Conservation (phyloP, 2,113 vertebrate species). For the Nansenia antarctica region DNA sequence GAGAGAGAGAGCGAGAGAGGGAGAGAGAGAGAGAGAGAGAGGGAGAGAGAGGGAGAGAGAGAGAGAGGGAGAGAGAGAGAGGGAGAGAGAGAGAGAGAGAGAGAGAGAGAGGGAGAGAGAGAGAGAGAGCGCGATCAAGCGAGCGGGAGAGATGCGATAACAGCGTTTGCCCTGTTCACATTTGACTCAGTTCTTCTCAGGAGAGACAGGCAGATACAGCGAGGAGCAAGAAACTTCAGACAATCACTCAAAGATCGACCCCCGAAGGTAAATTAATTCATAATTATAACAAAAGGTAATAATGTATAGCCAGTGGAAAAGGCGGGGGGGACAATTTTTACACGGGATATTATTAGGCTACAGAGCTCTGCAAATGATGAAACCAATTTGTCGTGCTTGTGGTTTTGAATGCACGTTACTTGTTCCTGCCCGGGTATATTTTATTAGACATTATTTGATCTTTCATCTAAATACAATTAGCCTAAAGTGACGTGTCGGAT, state of each 20-base stretch:
- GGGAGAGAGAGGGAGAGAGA: conserved; percentile 17
- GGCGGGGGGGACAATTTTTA: not conserved
- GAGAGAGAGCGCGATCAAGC: conserved; percentile 5
- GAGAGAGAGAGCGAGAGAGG: too few relatives aligned
- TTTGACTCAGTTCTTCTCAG: conserved; percentile 60
- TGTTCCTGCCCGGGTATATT: not conserved
- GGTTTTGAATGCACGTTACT: not conserved
- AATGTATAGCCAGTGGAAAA: not conserved
- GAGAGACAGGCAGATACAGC: conserved; percentile 43
- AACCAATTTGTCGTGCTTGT: not conserved
- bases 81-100: conserved; percentile 1
- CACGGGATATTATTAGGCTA: not conserved
- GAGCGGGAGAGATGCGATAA: conserved; percentile 39
- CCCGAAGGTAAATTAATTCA: conserved; percentile 56
- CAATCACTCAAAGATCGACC: conserved; percentile 37
- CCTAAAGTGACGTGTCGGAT: not conserved
- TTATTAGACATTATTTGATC: not conserved
- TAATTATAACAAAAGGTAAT: not conserved
- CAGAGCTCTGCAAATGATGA: not conserved
- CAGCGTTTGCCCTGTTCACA: conserved; percentile 60
- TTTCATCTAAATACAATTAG: not conserved
- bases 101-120: conserved; percentile 2
- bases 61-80: conserved; percentile 26
- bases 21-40: conserved; percentile 7
- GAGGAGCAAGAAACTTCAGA: conserved; percentile 41